phyloP scores from a whole-genome alignment of 2,113 vertebrate genomes.

The Ibidorhyncha struthersii region DNA sequence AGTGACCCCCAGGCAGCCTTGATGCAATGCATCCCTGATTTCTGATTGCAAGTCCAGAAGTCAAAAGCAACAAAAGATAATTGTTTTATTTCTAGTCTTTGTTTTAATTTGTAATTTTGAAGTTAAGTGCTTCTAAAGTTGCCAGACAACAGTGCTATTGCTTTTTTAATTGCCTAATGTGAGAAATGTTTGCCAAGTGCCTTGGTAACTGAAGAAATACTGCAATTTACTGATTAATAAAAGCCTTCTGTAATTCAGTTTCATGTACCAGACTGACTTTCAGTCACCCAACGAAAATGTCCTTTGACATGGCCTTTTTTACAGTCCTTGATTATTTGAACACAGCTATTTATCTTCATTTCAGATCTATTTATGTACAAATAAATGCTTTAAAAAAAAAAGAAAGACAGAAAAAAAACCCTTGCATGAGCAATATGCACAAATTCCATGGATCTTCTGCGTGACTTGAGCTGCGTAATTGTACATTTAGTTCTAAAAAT shows the following conservation, averaged over 20 bases:
- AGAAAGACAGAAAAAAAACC: neutral
- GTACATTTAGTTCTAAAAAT: slow-evolving; percentile 68
- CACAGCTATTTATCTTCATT: slow-evolving; percentile 11
- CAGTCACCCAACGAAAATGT: slow-evolving; percentile 4
- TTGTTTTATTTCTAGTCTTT: slow-evolving; percentile 14
- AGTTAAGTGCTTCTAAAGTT: slow-evolving; percentile 23
- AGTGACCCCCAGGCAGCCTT: neutral
- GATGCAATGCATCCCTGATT: neutral
- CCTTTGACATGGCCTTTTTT: slow-evolving; percentile 30
- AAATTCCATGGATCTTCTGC: slow-evolving; percentile 52
- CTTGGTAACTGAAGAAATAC: slow-evolving; percentile 26
- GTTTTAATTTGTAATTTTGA: slow-evolving; percentile 21
- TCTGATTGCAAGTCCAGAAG: neutral
- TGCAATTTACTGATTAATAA: slow-evolving; percentile 51
- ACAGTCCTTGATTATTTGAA: neutral
- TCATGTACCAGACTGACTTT: neutral
- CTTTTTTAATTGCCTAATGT: slow-evolving; percentile 26
- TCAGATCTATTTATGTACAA: slow-evolving; percentile 22
- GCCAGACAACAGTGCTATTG: neutral
- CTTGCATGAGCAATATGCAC: slow-evolving; percentile 19
- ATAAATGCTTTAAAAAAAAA: neutral
- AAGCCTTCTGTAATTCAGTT: neutral
- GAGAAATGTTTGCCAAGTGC: slow-evolving; percentile 19
- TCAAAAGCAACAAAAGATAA: neutral
- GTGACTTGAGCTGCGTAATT: slow-evolving; percentile 44